Evolutionary conservation across 2,113 vertebrate genomes (phyloP), one percentile per base, ranked within the genome.

Genomic region (Hemibagrus wyckioides): DNA sequence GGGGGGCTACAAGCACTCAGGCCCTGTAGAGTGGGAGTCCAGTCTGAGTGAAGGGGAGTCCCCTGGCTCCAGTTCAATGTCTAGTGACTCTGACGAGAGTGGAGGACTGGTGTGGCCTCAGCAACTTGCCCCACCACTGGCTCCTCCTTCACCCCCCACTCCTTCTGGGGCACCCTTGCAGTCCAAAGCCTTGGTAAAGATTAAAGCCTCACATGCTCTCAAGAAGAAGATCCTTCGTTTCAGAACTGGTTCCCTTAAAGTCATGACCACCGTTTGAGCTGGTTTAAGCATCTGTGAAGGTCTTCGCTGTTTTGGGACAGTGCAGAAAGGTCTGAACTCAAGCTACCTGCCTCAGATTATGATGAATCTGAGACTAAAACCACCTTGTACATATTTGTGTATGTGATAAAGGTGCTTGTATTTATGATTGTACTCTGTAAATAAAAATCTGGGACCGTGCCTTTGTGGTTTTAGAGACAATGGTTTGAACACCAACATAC

Each of bases 141-240:
- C 91, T 86, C 61, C 89, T 52, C 89, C 94, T 0, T 87, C 94
- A 21, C 92, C 95, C 17, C 28, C 92, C 15, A 79, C 90, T 25
- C 88, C 90, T 25, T 28, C 93, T 0, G 95, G 93, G 44, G 90
- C 90, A 23, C 73, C 92, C 10, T 86, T 93, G 0, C 96, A 96
- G 7, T 95, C 96, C 85, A 97, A 97, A 85, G 95, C 96, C 80
- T 97, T 97, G 25, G 95, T 97, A 80, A 97, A 97, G 93, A 97
- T 97, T 85, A 97, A 97, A 90, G 97, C 97, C 1, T 97, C 97
- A 0, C 97, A 97, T 39, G 97, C 97, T 0, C 96, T 97, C 1
- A 97, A 97, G 91, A 97, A 97, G 86, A 97, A 97, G 93, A 97
- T 97, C 56, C 91, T 97, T 82, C 95, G 97, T 11, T 97, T 97